These are phyloP conservation scores for Rhimphoctona megacephalus DNA, from an alignment of 2,888 invertebrate species.

Conservation along the genomic window DNA sequence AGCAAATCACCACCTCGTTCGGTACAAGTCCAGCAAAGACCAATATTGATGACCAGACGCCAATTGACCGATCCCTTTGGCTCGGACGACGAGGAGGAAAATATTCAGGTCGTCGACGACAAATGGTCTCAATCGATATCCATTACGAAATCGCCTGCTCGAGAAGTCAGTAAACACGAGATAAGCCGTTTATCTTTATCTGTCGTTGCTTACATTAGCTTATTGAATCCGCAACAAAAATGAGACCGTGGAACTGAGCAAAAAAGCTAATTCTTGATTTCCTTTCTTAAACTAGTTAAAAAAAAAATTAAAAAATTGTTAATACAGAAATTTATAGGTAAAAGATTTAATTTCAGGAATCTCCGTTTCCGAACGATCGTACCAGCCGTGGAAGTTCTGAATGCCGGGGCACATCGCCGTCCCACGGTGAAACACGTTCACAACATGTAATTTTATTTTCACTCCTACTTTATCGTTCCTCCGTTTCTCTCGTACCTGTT, in stretches of 20 bases:
- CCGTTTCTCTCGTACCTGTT: background rate
- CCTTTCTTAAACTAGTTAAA: background rate
- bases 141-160: conserved; percentile 80
- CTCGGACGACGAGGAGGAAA: conserved; percentile 91
- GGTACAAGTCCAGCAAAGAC: conserved; percentile 80
- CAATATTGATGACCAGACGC: conserved; percentile 92
- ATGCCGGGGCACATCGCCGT: conserved; percentile 80
- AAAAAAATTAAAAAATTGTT: background rate
- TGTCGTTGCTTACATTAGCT: background rate
- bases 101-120: conserved; percentile 82
- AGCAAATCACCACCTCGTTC: conserved; percentile 84
- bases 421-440: conserved; percentile 79
- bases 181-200: conserved; percentile 65
- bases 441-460: conserved; percentile 80
- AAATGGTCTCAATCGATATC: conserved; percentile 82
- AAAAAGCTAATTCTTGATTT: background rate
- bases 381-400: conserved; percentile 81
- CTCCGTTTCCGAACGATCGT: conserved; percentile 76
- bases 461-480: conserved; percentile 19
- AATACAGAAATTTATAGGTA: background rate
- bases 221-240: background rate
- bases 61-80: conserved; percentile 96
- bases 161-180: conserved; percentile 82
- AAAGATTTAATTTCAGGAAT: conserved; percentile 74
- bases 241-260: background rate